Conservation (phyloP, 2,113 vertebrate genomes). For the Nibea albiflora region DNA sequence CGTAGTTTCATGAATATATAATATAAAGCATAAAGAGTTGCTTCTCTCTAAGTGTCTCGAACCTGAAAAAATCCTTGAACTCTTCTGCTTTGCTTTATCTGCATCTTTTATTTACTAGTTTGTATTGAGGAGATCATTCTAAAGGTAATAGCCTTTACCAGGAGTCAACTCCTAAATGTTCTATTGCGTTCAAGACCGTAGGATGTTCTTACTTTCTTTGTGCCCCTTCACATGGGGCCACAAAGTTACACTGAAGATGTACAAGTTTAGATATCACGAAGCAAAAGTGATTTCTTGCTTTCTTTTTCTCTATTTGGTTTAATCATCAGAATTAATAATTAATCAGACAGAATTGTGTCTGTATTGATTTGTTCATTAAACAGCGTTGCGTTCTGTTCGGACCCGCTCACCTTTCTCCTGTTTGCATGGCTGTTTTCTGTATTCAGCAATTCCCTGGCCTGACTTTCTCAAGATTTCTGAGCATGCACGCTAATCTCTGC, state of each 20-base stretch:
- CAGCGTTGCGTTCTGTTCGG: no score
- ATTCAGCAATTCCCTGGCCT: no score
- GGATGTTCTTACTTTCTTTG: not conserved
- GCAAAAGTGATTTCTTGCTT: no score
- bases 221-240: not conserved
- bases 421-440: no score
- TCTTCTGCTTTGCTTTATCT: conserved; percentile 14
- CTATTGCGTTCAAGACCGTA: conserved; percentile 2
- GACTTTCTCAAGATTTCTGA: no score
- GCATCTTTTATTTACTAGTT: conserved; percentile 7
- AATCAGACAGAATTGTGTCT: no score
- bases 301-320: no score
- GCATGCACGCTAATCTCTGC: no score
- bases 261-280: conserved; percentile 1
- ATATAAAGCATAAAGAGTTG: conserved; percentile 20
- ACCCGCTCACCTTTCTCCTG: no score
- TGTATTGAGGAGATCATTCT: conserved; percentile 16
- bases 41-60: not conserved
- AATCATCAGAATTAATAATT: no score
- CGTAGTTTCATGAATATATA: not conserved
- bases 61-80: conserved; percentile 18
- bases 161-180: not conserved
- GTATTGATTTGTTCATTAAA: no score
- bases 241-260: not conserved
- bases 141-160: conserved; percentile 15